Evolutionary conservation across 2,113 vertebrate species (phyloP).

Genomic region (Gallinago media): DNA sequence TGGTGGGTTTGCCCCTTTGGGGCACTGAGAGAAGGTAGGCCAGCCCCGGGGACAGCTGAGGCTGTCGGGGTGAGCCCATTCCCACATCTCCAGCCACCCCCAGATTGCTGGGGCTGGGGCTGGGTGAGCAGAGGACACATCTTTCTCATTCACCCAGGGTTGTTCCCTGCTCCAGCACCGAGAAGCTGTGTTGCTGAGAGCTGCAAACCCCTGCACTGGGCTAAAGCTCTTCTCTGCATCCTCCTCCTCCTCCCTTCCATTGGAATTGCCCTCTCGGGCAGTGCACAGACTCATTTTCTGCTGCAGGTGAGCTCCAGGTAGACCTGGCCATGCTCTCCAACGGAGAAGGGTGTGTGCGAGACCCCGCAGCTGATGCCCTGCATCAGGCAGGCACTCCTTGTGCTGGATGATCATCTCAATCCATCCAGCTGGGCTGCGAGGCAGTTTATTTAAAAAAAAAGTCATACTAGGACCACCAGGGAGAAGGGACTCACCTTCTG

Average conservation of each 20-base stretch:
- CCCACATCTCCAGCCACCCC: neutral
- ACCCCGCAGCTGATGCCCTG: neutral
- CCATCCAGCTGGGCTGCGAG: neutral
- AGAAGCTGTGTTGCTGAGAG: neutral
- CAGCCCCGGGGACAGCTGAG: neutral
- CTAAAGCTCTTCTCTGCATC: neutral
- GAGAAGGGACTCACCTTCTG: neutral
- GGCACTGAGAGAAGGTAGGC: neutral
- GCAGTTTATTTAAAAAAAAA: neutral
- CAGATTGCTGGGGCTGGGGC: neutral
- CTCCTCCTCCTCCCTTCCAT: neutral
- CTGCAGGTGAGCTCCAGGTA: neutral
- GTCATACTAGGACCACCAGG: neutral
- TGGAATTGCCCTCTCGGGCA: neutral
- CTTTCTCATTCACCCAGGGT: neutral
- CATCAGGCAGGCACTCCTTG: neutral
- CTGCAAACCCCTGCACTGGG: neutral
- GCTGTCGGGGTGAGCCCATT: neutral
- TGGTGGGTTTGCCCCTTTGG: no score
- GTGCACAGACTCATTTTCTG: neutral
- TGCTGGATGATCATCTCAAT: neutral
- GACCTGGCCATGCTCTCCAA: neutral
- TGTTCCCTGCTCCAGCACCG: neutral
- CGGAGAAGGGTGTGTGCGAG: neutral
- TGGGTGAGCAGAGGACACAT: neutral